Base-by-base conservation (phyloP, 2,113 vertebrate genomes). In the Dasypus novemcinctus region DNA sequence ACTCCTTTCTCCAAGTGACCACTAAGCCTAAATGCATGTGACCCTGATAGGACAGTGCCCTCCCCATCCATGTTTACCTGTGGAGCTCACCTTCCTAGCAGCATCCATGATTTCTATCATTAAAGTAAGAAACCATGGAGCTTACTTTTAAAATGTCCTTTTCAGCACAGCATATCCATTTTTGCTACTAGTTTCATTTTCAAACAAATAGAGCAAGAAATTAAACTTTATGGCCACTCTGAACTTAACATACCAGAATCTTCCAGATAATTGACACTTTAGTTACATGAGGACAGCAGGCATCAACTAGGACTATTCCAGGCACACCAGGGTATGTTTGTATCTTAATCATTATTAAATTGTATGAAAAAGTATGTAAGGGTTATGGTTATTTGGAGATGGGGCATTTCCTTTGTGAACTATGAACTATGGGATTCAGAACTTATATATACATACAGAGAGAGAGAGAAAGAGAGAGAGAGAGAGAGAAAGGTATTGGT, bases 161-260 rank as follows among this genome's bases (percentile, higher is more conserved):
- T 96, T 84, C 46, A 41, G 87, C 72, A 52, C 52, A 38, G 93
- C 11, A 31, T 13, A 29, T 63, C 72, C 84, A 64, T 69, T 79
- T 86, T 78, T 71, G 23, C 68, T 59, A 87, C 49, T 72, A 17
- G 3, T 89, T 94, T 79, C 36, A 46, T 75, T 91, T 96, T 88
- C 88, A 97, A 96, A 82, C 29, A 97, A 91, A 33, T 46, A 88
- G 59, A 97, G 23, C 27, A 68, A 91, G 31, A 81, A 97, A 61
- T 15, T 83, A 49, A 95, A 94, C 33, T 87, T 81, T 83, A 93
- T 75, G 66, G 33, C 31, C 3, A 15, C 27, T 81, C 57, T 0
- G 94, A 71, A 15, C 49, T 93, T 69, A 81, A 20, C 54, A 86
- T 49, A 18, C 1, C 11, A 49, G 23, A 49, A 0, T 71, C 80